Evolutionary conservation across 2,888 invertebrate genomes (phyloP), one percentile per base, ranked within the genome.

Genomic region (Drosophila lutescens): DNA sequence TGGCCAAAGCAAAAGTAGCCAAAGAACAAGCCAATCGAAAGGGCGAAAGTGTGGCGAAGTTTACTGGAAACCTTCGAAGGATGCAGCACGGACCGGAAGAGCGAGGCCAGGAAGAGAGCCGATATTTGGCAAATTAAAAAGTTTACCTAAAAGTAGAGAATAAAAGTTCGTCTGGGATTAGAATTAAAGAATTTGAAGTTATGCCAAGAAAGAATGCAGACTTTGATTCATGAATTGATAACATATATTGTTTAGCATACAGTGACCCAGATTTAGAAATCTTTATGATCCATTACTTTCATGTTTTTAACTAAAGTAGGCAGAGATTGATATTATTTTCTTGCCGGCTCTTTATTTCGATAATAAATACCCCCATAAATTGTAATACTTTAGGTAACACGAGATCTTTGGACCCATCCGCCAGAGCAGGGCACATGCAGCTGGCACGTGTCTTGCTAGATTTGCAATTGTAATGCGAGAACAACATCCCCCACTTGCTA

Each of bases 1-100:
- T 96, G 95, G 93, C 97, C 97, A 92, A 97, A 97, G 93, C 97
- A 97, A 93, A 97, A 97, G 93, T 96, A 97, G 82, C 96, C 96
- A 92, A 97, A 95, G 86, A 94, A 92, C 89, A 97, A 93, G 84
- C 97, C 97, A 90, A 96, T 93, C 76, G 95, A 92, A 82, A 97
- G 94, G 87, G 96, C 96, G 90, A 96, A 95, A 86, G 94, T 94
- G 93, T 97, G 97, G 82, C 97, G 95, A 66, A 95, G 94, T 79
- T 94, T 94, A 81, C 96, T 93, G 58, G 93, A 93, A 17, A 94
- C 93, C 85, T 94, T 95, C 86, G 94, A 94, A 79, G 95, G 95
- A 93, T 95, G 95, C 81, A 97, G 93, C 88, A 95, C 94, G 87
- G 95, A 95, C 91, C 97, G 95, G 92, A 96, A 95, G 80, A 96